Conservation (phyloP, 2,113 vertebrate species). For the Psephotus haematonotus region DNA sequence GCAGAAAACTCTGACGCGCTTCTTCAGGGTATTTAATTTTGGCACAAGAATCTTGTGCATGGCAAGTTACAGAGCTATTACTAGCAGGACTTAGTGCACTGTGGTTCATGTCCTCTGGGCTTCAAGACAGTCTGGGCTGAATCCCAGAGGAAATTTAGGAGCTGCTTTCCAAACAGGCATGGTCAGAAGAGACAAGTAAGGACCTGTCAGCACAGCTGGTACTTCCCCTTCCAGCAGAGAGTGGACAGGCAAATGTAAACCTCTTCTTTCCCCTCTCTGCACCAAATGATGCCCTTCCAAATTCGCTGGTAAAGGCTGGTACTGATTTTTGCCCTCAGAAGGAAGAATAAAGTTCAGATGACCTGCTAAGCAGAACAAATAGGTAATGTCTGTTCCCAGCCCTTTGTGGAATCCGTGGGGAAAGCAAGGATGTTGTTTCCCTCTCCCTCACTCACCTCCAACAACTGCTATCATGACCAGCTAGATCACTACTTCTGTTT, state of each 20-base stretch:
- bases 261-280: neutral
- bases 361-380: neutral
- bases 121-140: neutral
- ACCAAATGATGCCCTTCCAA: neutral
- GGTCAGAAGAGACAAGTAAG: neutral
- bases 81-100: neutral
- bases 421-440: neutral
- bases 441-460: neutral
- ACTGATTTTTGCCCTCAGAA: neutral
- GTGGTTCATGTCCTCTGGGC: neutral
- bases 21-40: neutral
- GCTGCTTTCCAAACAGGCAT: neutral
- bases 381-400: neutral
- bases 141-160: neutral
- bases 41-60: neutral
- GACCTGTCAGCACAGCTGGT: neutral
- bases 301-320: neutral
- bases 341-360: neutral
- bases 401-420: neutral
- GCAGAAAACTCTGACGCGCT: neutral
- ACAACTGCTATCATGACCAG: neutral
- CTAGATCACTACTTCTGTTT: neutral
- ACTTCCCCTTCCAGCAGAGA: neutral
- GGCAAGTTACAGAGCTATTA: neutral
- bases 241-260: neutral